A percentile compares a stretch with the other conserved stretches of the same genome.
phyloP scores from a whole-genome alignment of 2,888 invertebrate species.

The Aproaerema taeniolella region DNA sequence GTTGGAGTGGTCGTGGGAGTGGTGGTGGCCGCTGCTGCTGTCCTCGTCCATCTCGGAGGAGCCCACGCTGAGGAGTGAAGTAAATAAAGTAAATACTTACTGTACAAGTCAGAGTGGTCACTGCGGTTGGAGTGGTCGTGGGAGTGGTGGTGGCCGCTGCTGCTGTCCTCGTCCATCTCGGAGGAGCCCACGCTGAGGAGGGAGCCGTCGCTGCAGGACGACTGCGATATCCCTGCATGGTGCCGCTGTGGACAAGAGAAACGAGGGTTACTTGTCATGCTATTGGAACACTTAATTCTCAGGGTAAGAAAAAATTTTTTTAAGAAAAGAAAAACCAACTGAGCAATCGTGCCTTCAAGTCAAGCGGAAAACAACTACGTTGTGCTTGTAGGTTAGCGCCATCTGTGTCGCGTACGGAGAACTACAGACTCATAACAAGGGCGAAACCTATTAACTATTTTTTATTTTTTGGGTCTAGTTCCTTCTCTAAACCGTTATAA shows the following conservation, averaged over 20 bases:
- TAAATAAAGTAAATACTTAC: slow-evolving; percentile 37
- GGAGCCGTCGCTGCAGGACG: slow-evolving; percentile 85
- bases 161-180: slow-evolving; percentile 82
- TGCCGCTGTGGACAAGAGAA: slow-evolving; percentile 64
- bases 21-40: slow-evolving; percentile 64
- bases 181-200: slow-evolving; percentile 89
- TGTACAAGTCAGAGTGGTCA: slow-evolving; percentile 57
- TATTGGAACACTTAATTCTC: no score
- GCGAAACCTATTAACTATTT: no score
- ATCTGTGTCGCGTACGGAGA: no score
- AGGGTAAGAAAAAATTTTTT: no score
- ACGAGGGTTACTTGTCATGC: no score
- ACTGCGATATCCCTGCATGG: slow-evolving; percentile 74
- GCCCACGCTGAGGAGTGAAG: slow-evolving; percentile 88
- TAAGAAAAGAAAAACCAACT: no score
- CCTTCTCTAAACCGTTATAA: no score
- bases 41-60: slow-evolving; percentile 86
- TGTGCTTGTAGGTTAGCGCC: no score
- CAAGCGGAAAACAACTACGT: no score
- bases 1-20: slow-evolving; percentile 52
- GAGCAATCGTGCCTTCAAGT: no score
- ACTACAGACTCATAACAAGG: no score
- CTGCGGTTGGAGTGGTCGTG: slow-evolving; percentile 54
- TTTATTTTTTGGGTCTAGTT: no score
- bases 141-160: slow-evolving; percentile 62